Evolutionary conservation across 2,888 invertebrate genomes (phyloP).

Genomic region (Belgica antarctica): DNA sequence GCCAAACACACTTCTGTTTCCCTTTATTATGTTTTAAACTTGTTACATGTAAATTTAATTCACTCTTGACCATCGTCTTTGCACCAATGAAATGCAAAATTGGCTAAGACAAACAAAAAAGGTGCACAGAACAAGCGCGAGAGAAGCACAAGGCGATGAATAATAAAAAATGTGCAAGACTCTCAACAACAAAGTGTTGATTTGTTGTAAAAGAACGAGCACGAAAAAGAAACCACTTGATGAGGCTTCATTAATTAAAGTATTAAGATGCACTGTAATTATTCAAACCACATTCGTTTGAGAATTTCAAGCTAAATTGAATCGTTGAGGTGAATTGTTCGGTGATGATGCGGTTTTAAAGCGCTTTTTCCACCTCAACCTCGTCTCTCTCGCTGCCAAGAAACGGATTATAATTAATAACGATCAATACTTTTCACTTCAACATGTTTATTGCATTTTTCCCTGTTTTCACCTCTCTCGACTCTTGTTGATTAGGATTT

Average conservation of each 20-base stretch:
- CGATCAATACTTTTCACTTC: background rate
- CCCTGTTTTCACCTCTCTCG: background rate
- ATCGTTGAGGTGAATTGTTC: conserved; percentile 2
- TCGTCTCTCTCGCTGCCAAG: no score
- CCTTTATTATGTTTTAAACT: conserved; percentile 38
- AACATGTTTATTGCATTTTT: conserved; percentile 6
- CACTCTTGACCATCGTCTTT: conserved; percentile 32
- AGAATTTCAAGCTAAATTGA: background rate
- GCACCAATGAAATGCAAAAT: conserved; percentile 35
- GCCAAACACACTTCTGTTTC: conserved; percentile 22
- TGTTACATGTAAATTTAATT: conserved; percentile 42
- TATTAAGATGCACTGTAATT: conserved; percentile 23
- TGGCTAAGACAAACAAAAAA: background rate
- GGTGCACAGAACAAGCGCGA: background rate
- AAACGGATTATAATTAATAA: conserved; percentile 15
- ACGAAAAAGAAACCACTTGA: background rate
- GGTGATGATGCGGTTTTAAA: conserved; percentile 1
- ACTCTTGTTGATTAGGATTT: conserved; percentile 13
- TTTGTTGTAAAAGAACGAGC: conserved; percentile 16
- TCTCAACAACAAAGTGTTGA: conserved; percentile 39
- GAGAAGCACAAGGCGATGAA: background rate
- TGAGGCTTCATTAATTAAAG: conserved; percentile 38
- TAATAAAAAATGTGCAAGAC: conserved; percentile 8
- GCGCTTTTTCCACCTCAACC: no score
- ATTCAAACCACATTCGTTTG: background rate